These are phyloP conservation scores for Magallana gigas DNA, from an alignment of 1,140 invertebrate genomes.

Conservation along the genomic window DNA sequence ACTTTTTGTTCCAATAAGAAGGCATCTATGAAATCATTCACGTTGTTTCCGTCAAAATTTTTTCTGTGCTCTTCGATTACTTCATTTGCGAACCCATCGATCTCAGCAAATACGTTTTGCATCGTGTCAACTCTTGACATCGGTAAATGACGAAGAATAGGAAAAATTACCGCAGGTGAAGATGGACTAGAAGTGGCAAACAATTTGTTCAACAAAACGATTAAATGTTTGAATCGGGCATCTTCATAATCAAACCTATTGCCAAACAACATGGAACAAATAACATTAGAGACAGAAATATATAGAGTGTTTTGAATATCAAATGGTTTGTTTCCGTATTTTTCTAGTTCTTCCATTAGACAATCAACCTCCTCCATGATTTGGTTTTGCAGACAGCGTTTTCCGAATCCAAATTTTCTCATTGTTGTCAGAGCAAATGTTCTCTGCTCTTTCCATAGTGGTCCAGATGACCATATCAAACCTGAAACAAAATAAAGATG, in stretches of 20 bases:
- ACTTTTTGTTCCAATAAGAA: constrained; percentile 2
- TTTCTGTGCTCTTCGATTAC: constrained; percentile 19
- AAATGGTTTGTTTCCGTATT: constrained; percentile 30
- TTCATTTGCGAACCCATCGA: background rate
- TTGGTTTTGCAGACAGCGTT: constrained; percentile 84
- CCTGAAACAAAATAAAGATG: constrained; percentile 44
- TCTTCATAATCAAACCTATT: constrained; percentile 86
- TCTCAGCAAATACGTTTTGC: background rate
- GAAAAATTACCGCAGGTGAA: background rate
- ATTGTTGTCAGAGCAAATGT: constrained; percentile 86
- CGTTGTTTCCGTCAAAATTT: constrained; percentile 36
- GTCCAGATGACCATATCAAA: constrained; percentile 83
- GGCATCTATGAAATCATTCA: constrained; percentile 37
- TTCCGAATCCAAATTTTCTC: constrained; percentile 88
- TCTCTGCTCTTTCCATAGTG: constrained; percentile 90
- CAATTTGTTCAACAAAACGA: constrained; percentile 21
- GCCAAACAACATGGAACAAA: constrained; percentile 93
- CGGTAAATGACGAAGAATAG: constrained; percentile 34
- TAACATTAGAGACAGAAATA: constrained; percentile 92
- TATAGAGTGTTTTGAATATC: constrained; percentile 15
- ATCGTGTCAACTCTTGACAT: background rate
- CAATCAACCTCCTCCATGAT: constrained; percentile 81
- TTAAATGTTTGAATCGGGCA: constrained; percentile 43
- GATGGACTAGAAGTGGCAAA: background rate
- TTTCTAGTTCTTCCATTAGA: constrained; percentile 44